Conservation (phyloP, 2,888 invertebrate species). For the Pherbina coryleti region DNA sequence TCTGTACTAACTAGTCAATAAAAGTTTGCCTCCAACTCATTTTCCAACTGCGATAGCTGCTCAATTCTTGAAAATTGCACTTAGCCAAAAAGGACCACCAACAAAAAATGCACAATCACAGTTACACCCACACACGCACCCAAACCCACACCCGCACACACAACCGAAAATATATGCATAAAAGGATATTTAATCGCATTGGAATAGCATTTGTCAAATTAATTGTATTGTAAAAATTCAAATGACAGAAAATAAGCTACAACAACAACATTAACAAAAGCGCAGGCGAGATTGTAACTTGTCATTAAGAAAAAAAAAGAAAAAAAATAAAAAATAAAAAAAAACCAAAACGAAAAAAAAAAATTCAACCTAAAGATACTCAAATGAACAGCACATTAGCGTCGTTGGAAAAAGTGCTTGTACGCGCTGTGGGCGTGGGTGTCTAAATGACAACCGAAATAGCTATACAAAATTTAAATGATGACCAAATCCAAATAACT, state of each 20-base stretch:
- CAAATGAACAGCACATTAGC: too few relatives aligned
- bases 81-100: background rate
- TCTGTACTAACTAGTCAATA: too few relatives aligned
- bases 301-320: background rate
- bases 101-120: background rate
- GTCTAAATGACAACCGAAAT: conserved; percentile 10
- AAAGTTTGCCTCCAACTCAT: too few relatives aligned
- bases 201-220: conserved; percentile 21
- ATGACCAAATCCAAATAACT: background rate
- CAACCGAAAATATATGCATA: background rate
- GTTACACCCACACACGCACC: background rate
- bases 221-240: conserved; percentile 5
- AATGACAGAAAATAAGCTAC: background rate
- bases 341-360: background rate
- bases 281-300: background rate
- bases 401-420: too few relatives aligned
- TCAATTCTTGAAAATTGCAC: too few relatives aligned
- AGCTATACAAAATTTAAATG: background rate
- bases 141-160: background rate
- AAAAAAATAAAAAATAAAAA: background rate
- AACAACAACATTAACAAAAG: background rate
- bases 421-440: background rate
- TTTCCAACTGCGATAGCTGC: too few relatives aligned
- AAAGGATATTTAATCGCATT: background rate
- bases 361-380: too few relatives aligned